Evolutionary conservation across 1,140 invertebrate species (phyloP).

Genomic region (Rhopalosiphum maidis): DNA sequence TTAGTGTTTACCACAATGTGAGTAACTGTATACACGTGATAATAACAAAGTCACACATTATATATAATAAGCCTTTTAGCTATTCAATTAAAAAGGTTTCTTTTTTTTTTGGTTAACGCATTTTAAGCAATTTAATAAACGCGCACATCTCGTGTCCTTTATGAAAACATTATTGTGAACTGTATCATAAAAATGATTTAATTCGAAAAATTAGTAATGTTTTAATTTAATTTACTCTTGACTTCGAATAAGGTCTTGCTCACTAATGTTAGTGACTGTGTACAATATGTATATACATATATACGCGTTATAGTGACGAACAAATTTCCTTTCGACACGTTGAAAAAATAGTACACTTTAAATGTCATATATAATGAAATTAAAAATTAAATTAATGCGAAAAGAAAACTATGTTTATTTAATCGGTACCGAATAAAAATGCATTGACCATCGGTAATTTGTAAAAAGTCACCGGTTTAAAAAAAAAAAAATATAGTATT

Average conservation of each 20-base stretch:
- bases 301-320: background rate
- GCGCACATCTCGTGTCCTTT: background rate
- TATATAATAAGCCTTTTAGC: constrained; percentile 18
- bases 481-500: background rate
- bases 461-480: background rate
- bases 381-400: background rate
- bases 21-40: background rate
- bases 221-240: background rate
- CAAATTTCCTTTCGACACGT: background rate
- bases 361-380: background rate
- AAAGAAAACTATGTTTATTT: background rate
- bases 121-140: constrained; percentile 30
- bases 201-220: constrained; percentile 18
- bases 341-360: background rate
- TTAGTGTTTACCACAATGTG: background rate
- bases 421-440: background rate
- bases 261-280: background rate
- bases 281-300: background rate
- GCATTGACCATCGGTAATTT: background rate
- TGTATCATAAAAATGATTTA: constrained; percentile 26
- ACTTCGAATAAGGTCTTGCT: background rate
- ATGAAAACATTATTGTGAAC: background rate
- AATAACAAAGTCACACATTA: constrained; percentile 30
- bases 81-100: constrained; percentile 45
- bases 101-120: background rate